phyloP scores from a whole-genome alignment of 2,113 vertebrate species.

The Paradisaea rubra region DNA sequence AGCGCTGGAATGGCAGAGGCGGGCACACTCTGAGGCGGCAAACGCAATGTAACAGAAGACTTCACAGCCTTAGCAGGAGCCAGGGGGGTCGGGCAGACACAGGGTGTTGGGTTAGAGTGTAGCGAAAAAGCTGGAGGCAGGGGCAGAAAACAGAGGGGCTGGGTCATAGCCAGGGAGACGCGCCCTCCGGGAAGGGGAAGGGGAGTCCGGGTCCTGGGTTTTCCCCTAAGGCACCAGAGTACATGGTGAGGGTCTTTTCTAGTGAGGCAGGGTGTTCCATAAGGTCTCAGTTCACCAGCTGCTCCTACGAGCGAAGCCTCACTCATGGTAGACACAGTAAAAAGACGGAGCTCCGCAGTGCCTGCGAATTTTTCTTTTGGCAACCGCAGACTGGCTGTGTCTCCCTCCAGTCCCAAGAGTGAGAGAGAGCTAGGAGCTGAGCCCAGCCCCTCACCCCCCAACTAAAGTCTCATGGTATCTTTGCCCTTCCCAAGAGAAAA shows the following conservation, averaged over 20 bases:
- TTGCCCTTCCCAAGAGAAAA: background rate
- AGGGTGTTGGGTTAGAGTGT: too few relatives aligned
- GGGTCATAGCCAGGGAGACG: background rate
- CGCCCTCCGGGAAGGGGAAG: background rate
- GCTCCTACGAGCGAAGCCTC: background rate
- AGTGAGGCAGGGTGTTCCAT: background rate
- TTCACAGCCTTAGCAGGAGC: background rate
- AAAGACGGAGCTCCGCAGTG: background rate
- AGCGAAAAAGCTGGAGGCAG: background rate
- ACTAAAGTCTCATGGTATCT: background rate
- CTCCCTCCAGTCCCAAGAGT: background rate
- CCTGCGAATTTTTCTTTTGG: background rate
- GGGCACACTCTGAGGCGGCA: accelerated
- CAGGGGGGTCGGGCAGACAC: accelerated
- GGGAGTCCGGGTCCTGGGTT: background rate
- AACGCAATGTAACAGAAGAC: background rate
- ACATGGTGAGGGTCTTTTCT: background rate
- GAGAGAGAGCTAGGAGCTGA: background rate
- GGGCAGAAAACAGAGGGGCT: background rate
- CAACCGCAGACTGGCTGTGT: background rate
- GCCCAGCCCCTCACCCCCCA: background rate
- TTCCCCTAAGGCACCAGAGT: background rate
- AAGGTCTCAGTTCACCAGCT: background rate
- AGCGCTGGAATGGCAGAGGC: accelerated
- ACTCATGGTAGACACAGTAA: background rate